These are phyloP conservation scores for Leptothorax acervorum DNA, from an alignment of 2,888 invertebrate genomes.

Conservation along the genomic window DNA sequence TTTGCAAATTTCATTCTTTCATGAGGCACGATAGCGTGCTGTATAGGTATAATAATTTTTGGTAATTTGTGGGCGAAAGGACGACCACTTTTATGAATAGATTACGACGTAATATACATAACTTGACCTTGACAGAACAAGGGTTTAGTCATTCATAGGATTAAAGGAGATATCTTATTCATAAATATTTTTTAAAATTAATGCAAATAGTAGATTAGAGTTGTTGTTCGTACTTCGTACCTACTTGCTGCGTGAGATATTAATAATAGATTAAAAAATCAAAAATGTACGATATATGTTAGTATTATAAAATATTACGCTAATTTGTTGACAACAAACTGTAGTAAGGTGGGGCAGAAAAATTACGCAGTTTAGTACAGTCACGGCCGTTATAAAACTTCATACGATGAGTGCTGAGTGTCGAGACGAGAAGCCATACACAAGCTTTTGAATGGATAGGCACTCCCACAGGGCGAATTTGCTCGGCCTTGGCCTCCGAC, in stretches of 20 bases:
- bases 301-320: neutral
- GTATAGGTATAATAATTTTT: slow-evolving; percentile 6
- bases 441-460: slow-evolving; percentile 61
- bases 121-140: neutral
- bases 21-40: neutral
- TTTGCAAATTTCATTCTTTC: neutral
- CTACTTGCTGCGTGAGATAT: neutral
- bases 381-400: slow-evolving; percentile 16
- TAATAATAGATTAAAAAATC: neutral
- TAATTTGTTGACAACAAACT: neutral
- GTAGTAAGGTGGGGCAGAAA: neutral
- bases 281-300: neutral
- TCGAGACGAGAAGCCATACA: slow-evolving; percentile 36
- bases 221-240: neutral
- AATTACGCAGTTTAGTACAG: slow-evolving; percentile 26
- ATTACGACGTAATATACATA: neutral
- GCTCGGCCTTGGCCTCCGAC: slow-evolving; percentile 76
- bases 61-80: neutral
- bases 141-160: neutral
- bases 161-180: slow-evolving; percentile 8
- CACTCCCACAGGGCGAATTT: slow-evolving; percentile 55
- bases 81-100: neutral
- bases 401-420: slow-evolving; percentile 34
- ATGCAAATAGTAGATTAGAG: neutral
- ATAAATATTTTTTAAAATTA: neutral